Base-by-base conservation (phyloP, 2,888 invertebrate genomes). In the Thumatha senex region DNA sequence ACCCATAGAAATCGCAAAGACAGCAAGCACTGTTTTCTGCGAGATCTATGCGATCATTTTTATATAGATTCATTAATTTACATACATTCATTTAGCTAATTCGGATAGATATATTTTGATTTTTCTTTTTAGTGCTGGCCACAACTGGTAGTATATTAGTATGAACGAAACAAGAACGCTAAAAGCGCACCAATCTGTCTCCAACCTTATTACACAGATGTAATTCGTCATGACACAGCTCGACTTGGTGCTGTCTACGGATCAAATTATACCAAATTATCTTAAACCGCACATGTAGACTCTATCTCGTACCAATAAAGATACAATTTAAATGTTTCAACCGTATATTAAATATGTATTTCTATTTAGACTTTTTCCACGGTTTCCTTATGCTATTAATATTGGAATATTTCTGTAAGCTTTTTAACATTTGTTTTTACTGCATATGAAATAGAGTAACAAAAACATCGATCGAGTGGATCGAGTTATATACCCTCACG, bases 171-270 rank as follows among this genome's bases (percentile, higher is more conserved):
- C 12, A 35, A 11, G 9, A 7, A 12, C 18, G 31, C 31, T 35
- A 24, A 35, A 40, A 43, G 14, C 18, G 15, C 39, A 34, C 51
- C 41, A 40, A 40, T 52, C 44, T 44, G 31, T 36, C 14, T 10
- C n/a, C 7, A 40, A 43, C 45, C 40, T 55, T 51, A 51, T 46
- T 40, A 39, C 61, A 56, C 83, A 82, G 75, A 76, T 80, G 82
- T 70, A 67, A 80, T 81, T 75, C 70, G 67, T 82, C 82, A 76
- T 67, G 66, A 61, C 63, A 63, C 48, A 53, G 61, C 62, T 57
- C 64, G 61, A 63, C 69, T n/a, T 66, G 70, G 43, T 55, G 58
- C 61, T 66, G 72, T 74, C 74, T 56, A 57, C 69, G 65, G 70
- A 78, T 80, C 74, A 66, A 62, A 74, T 79, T 76, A 66, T 72